phyloP scores from a whole-genome alignment of 53 echinoderm and acorn worm species.

The Actinopyga echinites region DNA sequence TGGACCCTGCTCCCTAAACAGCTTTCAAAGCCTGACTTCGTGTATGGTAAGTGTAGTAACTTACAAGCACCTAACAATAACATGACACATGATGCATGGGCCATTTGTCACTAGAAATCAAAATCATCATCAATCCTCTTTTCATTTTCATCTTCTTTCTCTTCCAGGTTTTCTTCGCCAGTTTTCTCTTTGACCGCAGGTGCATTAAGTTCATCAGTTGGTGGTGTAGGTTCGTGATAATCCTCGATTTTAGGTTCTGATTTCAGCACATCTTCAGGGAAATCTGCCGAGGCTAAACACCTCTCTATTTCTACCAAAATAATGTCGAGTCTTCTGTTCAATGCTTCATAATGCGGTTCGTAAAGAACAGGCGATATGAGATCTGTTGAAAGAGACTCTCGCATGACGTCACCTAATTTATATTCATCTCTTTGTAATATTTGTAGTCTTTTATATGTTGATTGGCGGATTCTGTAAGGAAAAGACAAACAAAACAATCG shows the following conservation, averaged over 20 bases:
- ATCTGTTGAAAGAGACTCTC: constrained; percentile 73
- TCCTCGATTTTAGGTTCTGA: constrained; percentile 67
- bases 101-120: too few relatives aligned
- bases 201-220: neutral
- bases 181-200: too few relatives aligned
- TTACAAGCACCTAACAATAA: too few relatives aligned
- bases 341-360: constrained; percentile 72
- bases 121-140: too few relatives aligned
- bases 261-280: constrained; percentile 54
- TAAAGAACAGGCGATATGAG: constrained; percentile 62
- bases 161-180: too few relatives aligned
- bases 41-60: too few relatives aligned
- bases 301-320: constrained; percentile 52
- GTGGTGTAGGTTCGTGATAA: constrained; percentile 55
- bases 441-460: constrained; percentile 65
- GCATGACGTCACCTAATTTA: constrained; percentile 81
- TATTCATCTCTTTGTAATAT: constrained; percentile 61
- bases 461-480: constrained; percentile 65
- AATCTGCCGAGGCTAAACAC: constrained; percentile 48
- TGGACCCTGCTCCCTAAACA: too few relatives aligned
- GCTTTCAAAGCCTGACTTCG: too few relatives aligned
- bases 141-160: too few relatives aligned
- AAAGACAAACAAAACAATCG: neutral
- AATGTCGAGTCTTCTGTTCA: constrained; percentile 69
- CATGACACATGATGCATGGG: too few relatives aligned